phyloP scores from a whole-genome alignment of 2,113 vertebrate genomes.

The Amphilophus citrinellus region DNA sequence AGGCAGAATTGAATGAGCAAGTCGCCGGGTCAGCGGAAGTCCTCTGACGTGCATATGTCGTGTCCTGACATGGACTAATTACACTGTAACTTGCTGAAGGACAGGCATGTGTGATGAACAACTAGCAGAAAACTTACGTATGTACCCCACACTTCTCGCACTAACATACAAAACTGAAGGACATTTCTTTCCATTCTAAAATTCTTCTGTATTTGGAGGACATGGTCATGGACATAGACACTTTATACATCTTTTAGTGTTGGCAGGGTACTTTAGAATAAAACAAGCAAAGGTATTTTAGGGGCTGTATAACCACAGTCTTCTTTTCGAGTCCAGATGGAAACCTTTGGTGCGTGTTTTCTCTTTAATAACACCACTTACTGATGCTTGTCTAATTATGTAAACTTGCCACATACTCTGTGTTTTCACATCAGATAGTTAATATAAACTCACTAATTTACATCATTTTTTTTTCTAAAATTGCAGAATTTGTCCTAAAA shows the following conservation, averaged over 20 bases:
- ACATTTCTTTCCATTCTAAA: constrained; percentile 14
- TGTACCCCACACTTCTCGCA: background rate
- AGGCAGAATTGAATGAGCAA: constrained; percentile 13
- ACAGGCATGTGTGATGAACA: constrained; percentile 3
- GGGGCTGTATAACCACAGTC: background rate
- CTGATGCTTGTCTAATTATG: constrained; percentile 34
- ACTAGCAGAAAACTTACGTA: background rate
- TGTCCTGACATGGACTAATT: background rate
- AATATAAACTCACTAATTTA: background rate
- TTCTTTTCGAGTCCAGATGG: constrained; percentile 24
- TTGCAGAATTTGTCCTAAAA: accelerated
- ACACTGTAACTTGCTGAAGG: background rate
- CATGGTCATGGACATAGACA: background rate
- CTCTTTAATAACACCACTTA: constrained; percentile 43
- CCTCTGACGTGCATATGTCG: background rate
- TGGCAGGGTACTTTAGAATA: background rate
- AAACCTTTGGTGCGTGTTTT: constrained; percentile 25
- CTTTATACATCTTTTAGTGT: background rate
- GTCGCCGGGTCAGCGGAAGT: constrained; percentile 18
- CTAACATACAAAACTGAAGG: background rate
- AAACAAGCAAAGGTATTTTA: background rate
- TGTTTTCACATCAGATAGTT: constrained; percentile 25
- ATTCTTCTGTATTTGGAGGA: background rate
- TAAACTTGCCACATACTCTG: constrained; percentile 27
- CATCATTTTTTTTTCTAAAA: background rate